Evolutionary conservation across 2,113 vertebrate species (phyloP).

Genomic region (Pteropus alecto): DNA sequence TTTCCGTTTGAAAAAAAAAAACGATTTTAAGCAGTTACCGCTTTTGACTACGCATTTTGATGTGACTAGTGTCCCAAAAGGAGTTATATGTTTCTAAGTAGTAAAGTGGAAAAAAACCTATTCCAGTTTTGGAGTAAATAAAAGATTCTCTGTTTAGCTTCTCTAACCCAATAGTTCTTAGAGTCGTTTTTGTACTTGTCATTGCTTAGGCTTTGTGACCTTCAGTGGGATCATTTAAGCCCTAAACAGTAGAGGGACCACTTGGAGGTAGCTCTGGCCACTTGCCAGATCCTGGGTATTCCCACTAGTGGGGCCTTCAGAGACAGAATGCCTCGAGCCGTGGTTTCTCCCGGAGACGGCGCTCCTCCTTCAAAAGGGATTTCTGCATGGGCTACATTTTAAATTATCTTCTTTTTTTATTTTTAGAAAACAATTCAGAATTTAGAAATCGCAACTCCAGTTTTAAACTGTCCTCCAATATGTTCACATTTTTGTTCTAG

Average conservation of each 20-base stretch:
- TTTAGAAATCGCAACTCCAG: constrained; percentile 19
- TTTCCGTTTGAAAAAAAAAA: constrained; percentile 14
- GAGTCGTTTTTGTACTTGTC: background rate
- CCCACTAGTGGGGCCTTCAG: background rate
- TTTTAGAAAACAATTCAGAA: constrained; percentile 39
- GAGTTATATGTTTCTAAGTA: background rate
- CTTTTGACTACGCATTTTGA: background rate
- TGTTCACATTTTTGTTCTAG: constrained; percentile 25
- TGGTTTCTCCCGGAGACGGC: background rate
- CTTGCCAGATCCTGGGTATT: background rate
- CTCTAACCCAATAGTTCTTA: background rate
- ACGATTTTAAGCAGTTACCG: background rate
- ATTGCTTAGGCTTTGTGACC: background rate
- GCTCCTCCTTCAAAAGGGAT: background rate
- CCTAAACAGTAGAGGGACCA: background rate
- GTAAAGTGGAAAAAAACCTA: background rate
- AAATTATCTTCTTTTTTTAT: background rate
- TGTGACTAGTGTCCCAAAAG: background rate
- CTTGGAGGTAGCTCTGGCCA: background rate
- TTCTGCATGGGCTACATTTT: background rate
- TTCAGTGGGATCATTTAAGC: background rate
- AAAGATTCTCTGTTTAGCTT: background rate
- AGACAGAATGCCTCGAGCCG: background rate
- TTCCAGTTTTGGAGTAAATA: background rate
- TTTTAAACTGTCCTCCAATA: background rate